Conservation (phyloP, 2,113 vertebrate species). For the Anhinga rufa region DNA sequence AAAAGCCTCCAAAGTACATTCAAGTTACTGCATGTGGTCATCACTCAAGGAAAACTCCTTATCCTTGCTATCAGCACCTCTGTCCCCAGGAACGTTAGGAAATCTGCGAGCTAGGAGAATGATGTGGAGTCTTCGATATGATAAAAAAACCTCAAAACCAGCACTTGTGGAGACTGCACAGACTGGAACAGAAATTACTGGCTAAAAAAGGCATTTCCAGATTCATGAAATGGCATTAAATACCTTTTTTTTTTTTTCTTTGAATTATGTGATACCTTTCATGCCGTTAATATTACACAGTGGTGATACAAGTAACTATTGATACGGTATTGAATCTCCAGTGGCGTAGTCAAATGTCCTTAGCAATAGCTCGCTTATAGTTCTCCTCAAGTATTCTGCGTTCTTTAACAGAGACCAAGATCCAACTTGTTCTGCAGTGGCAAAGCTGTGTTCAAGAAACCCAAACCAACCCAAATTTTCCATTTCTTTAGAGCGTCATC, state of each 20-base stretch:
- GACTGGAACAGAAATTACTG: neutral
- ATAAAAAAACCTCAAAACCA: neutral
- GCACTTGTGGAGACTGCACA: neutral
- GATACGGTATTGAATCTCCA: neutral
- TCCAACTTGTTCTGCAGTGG: neutral
- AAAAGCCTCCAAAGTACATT: neutral
- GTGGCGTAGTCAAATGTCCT: neutral
- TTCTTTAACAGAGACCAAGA: neutral
- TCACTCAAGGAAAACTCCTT: neutral
- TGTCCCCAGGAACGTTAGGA: neutral
- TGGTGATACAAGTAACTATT: neutral
- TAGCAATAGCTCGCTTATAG: neutral
- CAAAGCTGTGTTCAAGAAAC: neutral
- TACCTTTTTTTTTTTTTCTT: neutral
- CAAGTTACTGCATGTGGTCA: neutral
- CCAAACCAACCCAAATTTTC: neutral
- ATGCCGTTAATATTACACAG: neutral
- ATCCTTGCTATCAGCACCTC: neutral
- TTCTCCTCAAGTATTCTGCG: neutral
- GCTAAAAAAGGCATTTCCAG: constrained; percentile 46
- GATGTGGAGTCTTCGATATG: neutral
- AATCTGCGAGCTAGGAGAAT: neutral
- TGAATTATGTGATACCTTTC: neutral
- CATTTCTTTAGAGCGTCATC: neutral
- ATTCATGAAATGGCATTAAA: constrained; percentile 18